These are phyloP conservation scores for Microctonus hyperodae DNA, from an alignment of 2,888 invertebrate genomes.

Conservation along the genomic window DNA sequence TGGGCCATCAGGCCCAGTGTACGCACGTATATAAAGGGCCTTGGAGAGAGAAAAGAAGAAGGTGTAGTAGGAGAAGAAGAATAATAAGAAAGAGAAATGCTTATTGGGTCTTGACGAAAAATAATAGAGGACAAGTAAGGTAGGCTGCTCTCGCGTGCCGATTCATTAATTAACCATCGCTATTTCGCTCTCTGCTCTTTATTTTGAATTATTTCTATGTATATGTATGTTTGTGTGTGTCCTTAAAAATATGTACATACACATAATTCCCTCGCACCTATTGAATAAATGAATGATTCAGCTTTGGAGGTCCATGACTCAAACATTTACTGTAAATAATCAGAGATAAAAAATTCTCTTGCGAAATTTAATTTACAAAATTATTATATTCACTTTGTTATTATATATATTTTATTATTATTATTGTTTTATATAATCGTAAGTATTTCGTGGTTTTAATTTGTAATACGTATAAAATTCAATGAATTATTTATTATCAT, in stretches of 20 bases:
- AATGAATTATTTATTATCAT: constrained; percentile 8
- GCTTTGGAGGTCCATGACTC: constrained; percentile 13
- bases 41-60: background rate
- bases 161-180: constrained; percentile 58
- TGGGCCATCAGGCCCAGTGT: background rate
- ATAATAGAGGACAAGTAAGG: constrained; percentile 27
- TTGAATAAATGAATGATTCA: background rate
- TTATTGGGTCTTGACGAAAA: too few species aligned
- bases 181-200: constrained; percentile 33
- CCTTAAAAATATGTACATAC: background rate
- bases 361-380: background rate
- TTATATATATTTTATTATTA: background rate
- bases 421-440: background rate
- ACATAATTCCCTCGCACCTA: background rate
- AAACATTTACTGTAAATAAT: too few species aligned
- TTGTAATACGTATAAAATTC: background rate
- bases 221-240: constrained; percentile 22
- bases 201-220: constrained; percentile 2
- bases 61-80: too few species aligned
- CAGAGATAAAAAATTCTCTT: background rate
- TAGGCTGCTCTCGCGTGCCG: constrained; percentile 54
- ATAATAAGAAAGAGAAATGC: too few species aligned
- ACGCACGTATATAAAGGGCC: too few species aligned
- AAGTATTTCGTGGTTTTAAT: constrained; percentile 21
- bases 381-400: too few species aligned